These are phyloP conservation scores for Yoshiicerus persimilis DNA, from an alignment of 1,140 invertebrate species.

Conservation along the genomic window DNA sequence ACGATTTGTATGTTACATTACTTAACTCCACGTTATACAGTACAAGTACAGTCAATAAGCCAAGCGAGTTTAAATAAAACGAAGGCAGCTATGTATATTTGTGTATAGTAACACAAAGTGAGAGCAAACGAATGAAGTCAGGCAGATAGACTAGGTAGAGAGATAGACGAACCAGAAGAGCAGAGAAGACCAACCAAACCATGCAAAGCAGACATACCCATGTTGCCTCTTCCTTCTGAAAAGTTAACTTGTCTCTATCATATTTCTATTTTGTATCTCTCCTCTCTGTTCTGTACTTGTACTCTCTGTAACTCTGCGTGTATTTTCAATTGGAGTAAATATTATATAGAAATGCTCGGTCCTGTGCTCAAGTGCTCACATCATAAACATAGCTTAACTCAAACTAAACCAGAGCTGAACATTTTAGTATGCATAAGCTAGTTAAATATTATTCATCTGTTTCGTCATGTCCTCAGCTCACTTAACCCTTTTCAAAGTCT, in stretches of 20 bases:
- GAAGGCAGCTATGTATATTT: too few relatives aligned
- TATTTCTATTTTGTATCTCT: neutral
- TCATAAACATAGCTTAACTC: neutral
- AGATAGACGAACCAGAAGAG: neutral
- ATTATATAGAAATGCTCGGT: neutral
- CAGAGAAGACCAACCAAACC: neutral
- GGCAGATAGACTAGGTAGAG: neutral
- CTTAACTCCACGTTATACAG: too few relatives aligned
- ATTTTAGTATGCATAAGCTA: neutral
- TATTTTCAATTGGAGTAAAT: too few relatives aligned
- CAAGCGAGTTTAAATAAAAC: too few relatives aligned
- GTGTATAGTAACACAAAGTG: too few relatives aligned
- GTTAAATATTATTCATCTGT: neutral
- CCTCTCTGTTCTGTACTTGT: neutral
- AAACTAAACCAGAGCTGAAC: neutral
- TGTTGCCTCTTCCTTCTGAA: neutral
- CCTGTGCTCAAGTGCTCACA: neutral
- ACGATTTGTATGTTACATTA: too few relatives aligned
- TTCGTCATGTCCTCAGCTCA: neutral
- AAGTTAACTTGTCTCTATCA: neutral
- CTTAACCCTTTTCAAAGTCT: neutral
- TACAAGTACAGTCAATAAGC: too few relatives aligned
- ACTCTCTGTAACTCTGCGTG: neutral
- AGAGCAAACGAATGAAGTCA: neutral
- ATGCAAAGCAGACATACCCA: neutral